Conservation (phyloP, 2,888 invertebrate genomes). For the Anaspis maculata region DNA sequence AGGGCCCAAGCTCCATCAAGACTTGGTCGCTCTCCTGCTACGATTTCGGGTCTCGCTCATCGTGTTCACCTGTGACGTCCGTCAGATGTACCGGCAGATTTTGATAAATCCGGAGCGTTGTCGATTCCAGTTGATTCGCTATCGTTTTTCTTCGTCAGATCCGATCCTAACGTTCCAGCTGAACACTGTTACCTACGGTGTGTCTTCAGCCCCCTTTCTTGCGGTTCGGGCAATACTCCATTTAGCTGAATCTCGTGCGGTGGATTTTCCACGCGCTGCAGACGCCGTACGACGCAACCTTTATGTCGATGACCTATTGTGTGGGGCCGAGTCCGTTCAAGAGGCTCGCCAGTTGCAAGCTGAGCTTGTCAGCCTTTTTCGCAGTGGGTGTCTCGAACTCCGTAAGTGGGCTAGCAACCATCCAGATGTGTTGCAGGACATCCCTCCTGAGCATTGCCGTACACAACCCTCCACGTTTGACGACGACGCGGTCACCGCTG, state of each 20-base stretch:
- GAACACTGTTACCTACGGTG: conserved; percentile 3
- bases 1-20: neutral
- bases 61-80: conserved; percentile 1
- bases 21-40: neutral
- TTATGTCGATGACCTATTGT: conserved; percentile 3
- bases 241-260: neutral
- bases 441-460: neutral
- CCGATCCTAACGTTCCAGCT: neutral
- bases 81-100: conserved; percentile 3
- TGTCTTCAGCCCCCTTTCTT: conserved; percentile 1
- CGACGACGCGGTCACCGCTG: neutral
- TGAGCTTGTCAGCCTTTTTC: neutral
- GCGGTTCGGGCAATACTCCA: conserved; percentile 1
- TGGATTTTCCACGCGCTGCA: neutral
- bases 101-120: neutral
- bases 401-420: neutral
- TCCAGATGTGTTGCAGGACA: neutral
- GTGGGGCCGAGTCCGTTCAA: neutral
- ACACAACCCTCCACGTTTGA: neutral
- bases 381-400: neutral
- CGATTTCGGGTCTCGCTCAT: conserved; percentile 1
- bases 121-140: conserved; percentile 7
- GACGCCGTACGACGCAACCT: neutral
- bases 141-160: neutral
- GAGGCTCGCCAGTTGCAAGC: neutral